Evolutionary conservation across 2,113 vertebrate species (phyloP).

Genomic region (Callocephalon fimbriatum): DNA sequence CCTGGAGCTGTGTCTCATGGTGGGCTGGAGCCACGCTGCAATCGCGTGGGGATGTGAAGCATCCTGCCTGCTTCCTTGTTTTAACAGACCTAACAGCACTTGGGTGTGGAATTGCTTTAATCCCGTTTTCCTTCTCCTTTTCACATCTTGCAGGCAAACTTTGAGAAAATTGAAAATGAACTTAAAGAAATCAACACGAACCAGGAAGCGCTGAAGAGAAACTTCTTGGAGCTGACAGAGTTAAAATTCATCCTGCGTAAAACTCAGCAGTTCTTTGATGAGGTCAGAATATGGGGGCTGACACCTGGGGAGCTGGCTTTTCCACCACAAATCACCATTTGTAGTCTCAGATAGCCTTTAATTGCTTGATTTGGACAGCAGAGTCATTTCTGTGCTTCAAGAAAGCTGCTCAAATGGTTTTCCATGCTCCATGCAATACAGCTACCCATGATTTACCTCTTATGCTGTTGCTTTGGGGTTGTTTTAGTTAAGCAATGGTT

Average conservation of each 20-base stretch:
- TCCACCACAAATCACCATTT: conserved; percentile 49
- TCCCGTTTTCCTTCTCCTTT: not conserved
- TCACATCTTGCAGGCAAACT: conserved; percentile 85
- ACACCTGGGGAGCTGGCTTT: conserved; percentile 32
- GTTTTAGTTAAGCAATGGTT: not conserved
- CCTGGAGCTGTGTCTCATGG: no score
- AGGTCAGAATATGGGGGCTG: conserved; percentile 85
- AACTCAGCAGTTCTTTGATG: conserved; percentile 98
- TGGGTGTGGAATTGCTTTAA: not conserved
- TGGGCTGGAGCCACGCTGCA: not conserved
- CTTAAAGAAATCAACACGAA: conserved; percentile 99
- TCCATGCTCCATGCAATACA: conserved; percentile 61
- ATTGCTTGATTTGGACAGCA: conserved; percentile 58
- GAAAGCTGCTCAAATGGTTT: conserved; percentile 53
- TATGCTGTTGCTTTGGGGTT: not conserved
- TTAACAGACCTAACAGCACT: not conserved
- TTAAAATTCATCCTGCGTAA: conserved; percentile 97
- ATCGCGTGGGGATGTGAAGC: not conserved
- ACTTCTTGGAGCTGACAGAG: conserved; percentile 97
- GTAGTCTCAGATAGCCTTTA: conserved; percentile 63
- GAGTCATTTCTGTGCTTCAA: conserved; percentile 57
- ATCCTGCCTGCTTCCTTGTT: not conserved
- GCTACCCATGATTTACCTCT: conserved; percentile 40
- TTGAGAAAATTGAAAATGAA: conserved; percentile 98
- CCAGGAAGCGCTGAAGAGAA: conserved; percentile 97